A percentile compares a stretch with the other conserved stretches of the same genome.
Evolutionary conservation across 2,113 vertebrate genomes (phyloP).

Genomic region (Willisornis vidua): DNA sequence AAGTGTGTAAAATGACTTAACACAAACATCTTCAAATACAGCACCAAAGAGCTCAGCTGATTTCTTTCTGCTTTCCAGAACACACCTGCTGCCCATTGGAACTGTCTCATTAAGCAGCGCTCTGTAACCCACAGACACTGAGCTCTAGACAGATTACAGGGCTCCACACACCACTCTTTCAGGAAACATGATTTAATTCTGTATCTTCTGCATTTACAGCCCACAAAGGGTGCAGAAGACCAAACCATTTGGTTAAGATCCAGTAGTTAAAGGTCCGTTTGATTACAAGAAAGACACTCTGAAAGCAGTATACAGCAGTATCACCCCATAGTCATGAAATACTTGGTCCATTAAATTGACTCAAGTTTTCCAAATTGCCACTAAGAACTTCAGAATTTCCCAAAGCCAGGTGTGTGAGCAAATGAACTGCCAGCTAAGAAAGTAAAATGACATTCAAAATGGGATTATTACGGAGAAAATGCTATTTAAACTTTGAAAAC

Average conservation of each 20-base stretch:
- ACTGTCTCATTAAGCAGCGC: neutral
- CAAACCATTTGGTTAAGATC: neutral
- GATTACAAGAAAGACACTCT: neutral
- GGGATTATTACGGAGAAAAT: neutral
- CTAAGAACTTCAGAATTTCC: neutral
- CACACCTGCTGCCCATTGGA: constrained; percentile 19
- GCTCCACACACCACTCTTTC: neutral
- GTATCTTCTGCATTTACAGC: neutral
- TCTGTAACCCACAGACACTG: neutral
- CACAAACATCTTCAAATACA: neutral
- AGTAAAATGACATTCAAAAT: neutral
- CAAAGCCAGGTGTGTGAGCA: neutral
- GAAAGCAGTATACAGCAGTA: neutral
- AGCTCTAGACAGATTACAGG: neutral
- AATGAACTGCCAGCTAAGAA: neutral
- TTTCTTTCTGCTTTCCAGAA: neutral
- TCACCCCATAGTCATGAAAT: neutral
- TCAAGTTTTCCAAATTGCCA: neutral
- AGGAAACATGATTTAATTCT: neutral
- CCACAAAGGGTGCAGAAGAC: neutral
- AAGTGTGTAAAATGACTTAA: neutral
- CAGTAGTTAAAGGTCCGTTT: neutral
- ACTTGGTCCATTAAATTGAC: neutral
- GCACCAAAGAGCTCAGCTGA: neutral
- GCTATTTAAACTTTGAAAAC: neutral